Percentiles rank a stretch among this genome's conserved stretches.
Conservation (phyloP, 2,888 invertebrate genomes). For the Heliconius aoede region DNA sequence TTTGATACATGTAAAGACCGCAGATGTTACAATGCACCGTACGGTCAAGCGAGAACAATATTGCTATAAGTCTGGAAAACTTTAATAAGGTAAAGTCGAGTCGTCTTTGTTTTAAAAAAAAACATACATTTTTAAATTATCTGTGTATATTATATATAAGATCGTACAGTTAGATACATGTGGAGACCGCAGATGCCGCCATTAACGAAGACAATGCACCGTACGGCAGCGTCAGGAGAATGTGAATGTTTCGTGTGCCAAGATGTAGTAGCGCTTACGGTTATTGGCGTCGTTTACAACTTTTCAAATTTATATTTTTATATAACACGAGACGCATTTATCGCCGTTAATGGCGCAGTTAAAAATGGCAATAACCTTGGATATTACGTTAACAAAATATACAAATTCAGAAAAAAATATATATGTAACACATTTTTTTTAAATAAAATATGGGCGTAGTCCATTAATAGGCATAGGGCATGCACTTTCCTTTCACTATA, state of each 20-base stretch:
- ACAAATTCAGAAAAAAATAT: not conserved
- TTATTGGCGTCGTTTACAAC: slow-evolving; percentile 26
- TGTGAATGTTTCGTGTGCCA: slow-evolving; percentile 28
- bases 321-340: not conserved
- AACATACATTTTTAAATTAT: not conserved
- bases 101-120: not conserved
- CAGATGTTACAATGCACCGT: slow-evolving; percentile 20
- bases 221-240: slow-evolving; percentile 20
- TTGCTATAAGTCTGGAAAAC: not conserved
- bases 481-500: too few species aligned
- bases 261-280: slow-evolving; percentile 12
- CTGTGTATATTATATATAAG: too few species aligned
- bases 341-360: not conserved
- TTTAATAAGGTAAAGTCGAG: not conserved
- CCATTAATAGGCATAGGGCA: too few species aligned
- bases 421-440: not conserved
- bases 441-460: not conserved
- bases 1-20: not conserved
- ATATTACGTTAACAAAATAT: not conserved
- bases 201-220: slow-evolving; percentile 25
- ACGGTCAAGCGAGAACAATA: not conserved
- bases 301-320: slow-evolving; percentile 5
- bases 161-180: slow-evolving; percentile 5
- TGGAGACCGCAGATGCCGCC: slow-evolving; percentile 10
- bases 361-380: not conserved